phyloP scores from a whole-genome alignment of 2,888 invertebrate genomes.

The Carterocephalus palaemon region DNA sequence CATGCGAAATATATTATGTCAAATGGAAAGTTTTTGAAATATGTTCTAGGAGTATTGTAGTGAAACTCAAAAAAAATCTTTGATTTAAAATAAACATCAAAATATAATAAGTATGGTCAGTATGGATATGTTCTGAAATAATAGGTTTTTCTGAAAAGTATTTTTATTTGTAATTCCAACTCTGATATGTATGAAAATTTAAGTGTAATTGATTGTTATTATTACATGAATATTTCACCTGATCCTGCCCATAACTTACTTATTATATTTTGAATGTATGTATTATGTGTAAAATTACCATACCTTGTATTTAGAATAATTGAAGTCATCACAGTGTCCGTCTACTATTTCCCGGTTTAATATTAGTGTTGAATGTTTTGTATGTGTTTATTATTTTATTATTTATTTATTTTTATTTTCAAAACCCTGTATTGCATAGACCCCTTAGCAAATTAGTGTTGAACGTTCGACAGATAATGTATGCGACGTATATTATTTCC shows the following conservation, averaged over 20 bases:
- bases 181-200: too few relatives aligned
- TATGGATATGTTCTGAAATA: too few relatives aligned
- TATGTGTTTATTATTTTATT: conserved; percentile 35
- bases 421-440: conserved; percentile 71
- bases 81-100: neutral
- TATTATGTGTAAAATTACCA: conserved; percentile 31
- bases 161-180: too few relatives aligned
- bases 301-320: conserved; percentile 45
- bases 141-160: too few relatives aligned
- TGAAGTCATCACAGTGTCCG: conserved; percentile 48
- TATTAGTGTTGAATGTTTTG: conserved; percentile 19
- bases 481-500: neutral
- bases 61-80: neutral
- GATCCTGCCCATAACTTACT: too few relatives aligned
- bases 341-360: conserved; percentile 37
- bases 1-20: conserved; percentile 4
- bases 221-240: too few relatives aligned
- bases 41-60: conserved; percentile 12
- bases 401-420: conserved; percentile 37
- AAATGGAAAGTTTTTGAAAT: neutral
- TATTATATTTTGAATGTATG: conserved; percentile 7
- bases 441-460: conserved; percentile 72
- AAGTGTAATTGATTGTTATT: too few relatives aligned
- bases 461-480: conserved; percentile 52
- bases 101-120: conserved; percentile 3